Conservation (phyloP, 1,140 invertebrate species). For the Tyrophagus putrescentiae region DNA sequence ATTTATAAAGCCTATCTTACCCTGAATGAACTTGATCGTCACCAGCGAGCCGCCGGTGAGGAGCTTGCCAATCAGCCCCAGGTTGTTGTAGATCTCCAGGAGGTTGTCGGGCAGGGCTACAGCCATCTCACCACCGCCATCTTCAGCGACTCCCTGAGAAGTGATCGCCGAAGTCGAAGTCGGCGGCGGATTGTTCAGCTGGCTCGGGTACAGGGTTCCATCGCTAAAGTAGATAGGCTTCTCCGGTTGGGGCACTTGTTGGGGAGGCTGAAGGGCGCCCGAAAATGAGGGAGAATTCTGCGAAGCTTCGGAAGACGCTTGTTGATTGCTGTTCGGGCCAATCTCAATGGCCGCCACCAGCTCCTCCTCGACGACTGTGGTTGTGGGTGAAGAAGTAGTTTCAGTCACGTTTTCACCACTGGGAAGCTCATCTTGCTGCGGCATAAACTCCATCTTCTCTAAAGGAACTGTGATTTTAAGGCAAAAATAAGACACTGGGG, state of each 20-base stretch:
- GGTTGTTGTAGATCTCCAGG: conserved; percentile 6
- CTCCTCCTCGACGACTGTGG: neutral
- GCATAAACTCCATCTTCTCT: neutral
- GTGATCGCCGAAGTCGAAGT: too few relatives aligned
- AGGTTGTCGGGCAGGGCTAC: neutral
- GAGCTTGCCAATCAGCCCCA: conserved; percentile 8
- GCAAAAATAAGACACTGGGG: too few relatives aligned
- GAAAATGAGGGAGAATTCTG: too few relatives aligned
- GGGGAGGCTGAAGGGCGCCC: too few relatives aligned
- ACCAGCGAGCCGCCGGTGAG: conserved; percentile 5
- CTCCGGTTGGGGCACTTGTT: neutral
- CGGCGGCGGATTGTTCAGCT: too few relatives aligned
- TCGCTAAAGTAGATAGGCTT: conserved; percentile 7
- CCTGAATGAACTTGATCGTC: conserved; percentile 7
- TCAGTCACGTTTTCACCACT: too few relatives aligned
- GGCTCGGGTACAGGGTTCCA: neutral
- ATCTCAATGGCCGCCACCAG: neutral
- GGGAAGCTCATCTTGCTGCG: neutral
- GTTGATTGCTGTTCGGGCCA: neutral
- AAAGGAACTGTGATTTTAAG: too few relatives aligned
- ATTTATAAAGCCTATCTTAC: neutral
- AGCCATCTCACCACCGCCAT: neutral
- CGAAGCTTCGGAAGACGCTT: too few relatives aligned
- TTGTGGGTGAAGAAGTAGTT: neutral
- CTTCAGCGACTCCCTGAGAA: neutral